Evolutionary conservation across 2,113 vertebrate genomes (phyloP).

Genomic region (Urocolius indicus): DNA sequence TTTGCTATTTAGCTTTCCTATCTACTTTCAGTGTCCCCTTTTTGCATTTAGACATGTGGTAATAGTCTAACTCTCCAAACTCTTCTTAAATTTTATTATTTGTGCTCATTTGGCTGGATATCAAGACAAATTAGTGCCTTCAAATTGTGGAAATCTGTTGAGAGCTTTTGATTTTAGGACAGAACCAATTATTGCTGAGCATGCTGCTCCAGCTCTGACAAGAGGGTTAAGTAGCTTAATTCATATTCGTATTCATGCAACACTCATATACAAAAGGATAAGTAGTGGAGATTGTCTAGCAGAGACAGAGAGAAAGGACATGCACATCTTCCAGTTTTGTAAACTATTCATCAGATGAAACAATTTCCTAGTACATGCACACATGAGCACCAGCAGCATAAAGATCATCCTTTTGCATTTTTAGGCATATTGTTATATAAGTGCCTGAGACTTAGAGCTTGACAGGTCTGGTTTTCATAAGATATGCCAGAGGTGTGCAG

Average conservation of each 20-base stretch:
- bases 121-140: background rate
- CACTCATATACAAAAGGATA: background rate
- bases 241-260: background rate
- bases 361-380: background rate
- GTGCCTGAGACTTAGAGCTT: background rate
- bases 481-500: background rate
- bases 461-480: background rate
- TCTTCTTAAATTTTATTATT: constrained; percentile 6
- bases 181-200: background rate
- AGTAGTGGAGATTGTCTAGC: background rate
- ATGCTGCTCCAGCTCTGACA: background rate
- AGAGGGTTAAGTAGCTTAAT: background rate
- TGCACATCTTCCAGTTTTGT: background rate
- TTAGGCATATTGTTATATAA: background rate
- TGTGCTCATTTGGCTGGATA: background rate
- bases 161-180: constrained; percentile 29
- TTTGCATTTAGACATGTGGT: background rate
- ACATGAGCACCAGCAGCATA: background rate
- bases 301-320: background rate
- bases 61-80: background rate
- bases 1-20: no score
- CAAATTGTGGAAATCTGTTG: background rate
- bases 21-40: background rate
- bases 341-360: background rate
- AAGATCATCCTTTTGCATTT: background rate